Percentiles rank a stretch among this genome's conserved stretches.
Conservation (phyloP, 2,888 invertebrate species). For the Eupithecia inturbata region DNA sequence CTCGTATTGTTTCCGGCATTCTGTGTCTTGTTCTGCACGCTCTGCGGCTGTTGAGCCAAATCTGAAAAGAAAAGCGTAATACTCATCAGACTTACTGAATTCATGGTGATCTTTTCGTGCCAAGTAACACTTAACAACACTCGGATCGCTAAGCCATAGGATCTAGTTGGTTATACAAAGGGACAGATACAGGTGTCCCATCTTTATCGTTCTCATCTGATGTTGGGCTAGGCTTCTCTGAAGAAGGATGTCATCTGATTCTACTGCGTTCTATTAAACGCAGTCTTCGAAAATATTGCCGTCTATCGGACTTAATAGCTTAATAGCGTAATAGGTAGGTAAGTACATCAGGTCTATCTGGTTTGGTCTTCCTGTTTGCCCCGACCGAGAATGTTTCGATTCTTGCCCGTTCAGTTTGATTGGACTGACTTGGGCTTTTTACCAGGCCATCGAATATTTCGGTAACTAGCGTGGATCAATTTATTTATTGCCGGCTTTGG, state of each 20-base stretch:
- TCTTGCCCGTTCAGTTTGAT: background rate
- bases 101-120: background rate
- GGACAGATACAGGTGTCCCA: too few species aligned
- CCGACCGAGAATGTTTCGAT: background rate
- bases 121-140: background rate
- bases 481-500: background rate
- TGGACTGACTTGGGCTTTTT: background rate
- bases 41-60: constrained; percentile 89
- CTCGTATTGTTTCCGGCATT: constrained; percentile 91
- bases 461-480: background rate
- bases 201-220: background rate
- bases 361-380: background rate
- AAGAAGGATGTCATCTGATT: background rate
- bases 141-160: background rate
- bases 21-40: constrained; percentile 86
- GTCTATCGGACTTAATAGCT: background rate
- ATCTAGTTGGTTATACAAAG: too few species aligned
- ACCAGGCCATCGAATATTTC: background rate
- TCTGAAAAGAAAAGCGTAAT: constrained; percentile 50
- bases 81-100: background rate
- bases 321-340: too few species aligned
- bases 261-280: background rate
- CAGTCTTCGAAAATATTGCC: background rate
- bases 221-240: background rate
- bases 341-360: background rate